These are phyloP conservation scores for Delphinapterus leucas DNA, from an alignment of 2,113 vertebrate genomes.

Conservation along the genomic window DNA sequence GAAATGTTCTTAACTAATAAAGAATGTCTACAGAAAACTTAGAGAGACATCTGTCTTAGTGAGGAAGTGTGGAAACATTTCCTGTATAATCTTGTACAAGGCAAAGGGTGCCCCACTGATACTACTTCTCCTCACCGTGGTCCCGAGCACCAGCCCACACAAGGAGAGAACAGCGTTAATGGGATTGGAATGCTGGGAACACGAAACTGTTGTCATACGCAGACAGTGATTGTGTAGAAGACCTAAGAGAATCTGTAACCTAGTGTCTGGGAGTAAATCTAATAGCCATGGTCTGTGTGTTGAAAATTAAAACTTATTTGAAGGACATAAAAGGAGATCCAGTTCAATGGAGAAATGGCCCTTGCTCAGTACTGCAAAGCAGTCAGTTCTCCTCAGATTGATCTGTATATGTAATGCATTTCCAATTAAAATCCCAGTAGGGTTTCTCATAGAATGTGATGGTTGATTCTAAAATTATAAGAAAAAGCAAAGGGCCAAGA, in stretches of 20 bases:
- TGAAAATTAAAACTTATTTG: too few relatives aligned
- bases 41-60: neutral
- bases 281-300: neutral
- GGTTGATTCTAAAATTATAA: neutral
- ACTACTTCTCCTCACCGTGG: neutral
- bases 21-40: neutral
- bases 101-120: neutral
- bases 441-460: neutral
- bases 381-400: neutral
- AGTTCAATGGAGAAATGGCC: neutral
- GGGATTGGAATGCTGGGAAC: neutral
- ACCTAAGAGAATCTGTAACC: neutral
- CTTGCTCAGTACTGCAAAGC: neutral
- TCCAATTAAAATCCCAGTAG: neutral
- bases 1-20: neutral
- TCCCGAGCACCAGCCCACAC: rapidly evolving
- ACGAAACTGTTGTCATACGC: neutral
- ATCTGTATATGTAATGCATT: too few relatives aligned
- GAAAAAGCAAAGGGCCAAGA: neutral
- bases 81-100: neutral
- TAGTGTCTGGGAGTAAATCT: neutral
- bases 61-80: neutral
- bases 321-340: neutral
- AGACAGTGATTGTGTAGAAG: neutral
- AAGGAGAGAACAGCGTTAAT: rapidly evolving